phyloP scores from a whole-genome alignment of 2,113 vertebrate species.

The Scomber scombrus region DNA sequence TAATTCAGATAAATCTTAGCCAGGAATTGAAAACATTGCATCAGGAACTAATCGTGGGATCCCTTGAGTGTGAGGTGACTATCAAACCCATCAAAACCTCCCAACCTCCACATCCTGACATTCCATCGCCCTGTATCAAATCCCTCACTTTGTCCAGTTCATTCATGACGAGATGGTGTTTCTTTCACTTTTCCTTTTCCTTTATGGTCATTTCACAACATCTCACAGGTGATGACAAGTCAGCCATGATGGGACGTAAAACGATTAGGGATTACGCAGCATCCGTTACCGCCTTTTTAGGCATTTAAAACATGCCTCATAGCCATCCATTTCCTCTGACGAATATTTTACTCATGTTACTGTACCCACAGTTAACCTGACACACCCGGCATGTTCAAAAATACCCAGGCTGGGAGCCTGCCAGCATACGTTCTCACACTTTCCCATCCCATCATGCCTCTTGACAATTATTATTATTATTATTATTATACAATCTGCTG shows the following conservation, averaged over 20 bases:
- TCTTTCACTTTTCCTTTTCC: slow-evolving; percentile 19
- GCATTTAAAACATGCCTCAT: background rate
- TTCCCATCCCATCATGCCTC: slow-evolving; percentile 45
- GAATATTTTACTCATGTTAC: slow-evolving; percentile 23
- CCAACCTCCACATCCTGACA: background rate
- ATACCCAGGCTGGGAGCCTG: slow-evolving; percentile 46
- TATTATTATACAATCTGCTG: slow-evolving; percentile 36
- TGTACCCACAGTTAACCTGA: slow-evolving; percentile 45
- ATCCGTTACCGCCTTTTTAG: background rate
- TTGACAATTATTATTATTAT: slow-evolving; percentile 23
- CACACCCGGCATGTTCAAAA: slow-evolving; percentile 52
- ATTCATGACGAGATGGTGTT: background rate
- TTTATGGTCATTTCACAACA: background rate
- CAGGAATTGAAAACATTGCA: background rate
- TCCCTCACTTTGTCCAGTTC: background rate
- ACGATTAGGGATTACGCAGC: background rate
- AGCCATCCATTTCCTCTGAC: background rate
- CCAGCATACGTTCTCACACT: slow-evolving; percentile 35
- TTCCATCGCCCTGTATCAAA: background rate
- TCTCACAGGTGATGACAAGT: background rate
- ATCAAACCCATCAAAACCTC: background rate
- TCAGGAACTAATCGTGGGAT: background rate
- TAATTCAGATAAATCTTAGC: background rate
- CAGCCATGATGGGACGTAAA: background rate
- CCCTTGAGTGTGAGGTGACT: background rate